Base-by-base conservation (phyloP, 2,113 vertebrate genomes). In the Cheilinus undulatus region DNA sequence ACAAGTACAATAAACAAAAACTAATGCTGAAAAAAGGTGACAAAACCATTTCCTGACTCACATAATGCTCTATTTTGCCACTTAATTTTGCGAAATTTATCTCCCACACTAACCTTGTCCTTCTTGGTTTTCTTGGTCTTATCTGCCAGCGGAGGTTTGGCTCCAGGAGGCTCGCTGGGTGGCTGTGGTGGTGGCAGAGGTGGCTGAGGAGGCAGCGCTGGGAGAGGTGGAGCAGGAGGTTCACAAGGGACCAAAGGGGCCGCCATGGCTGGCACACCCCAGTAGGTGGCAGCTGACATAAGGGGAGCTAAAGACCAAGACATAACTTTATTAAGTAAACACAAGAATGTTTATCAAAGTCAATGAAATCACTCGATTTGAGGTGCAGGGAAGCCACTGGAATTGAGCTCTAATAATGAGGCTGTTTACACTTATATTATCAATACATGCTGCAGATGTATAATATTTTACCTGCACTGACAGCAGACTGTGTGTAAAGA, bases 111-210 rank as follows among this genome's bases (percentile, higher is more conserved):
- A 73, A 98, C 97, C 95, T 99, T 99, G 0, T 98, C 96, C 76
- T 96, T 99, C 79, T 96, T 96, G 19, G 86, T 72, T 73, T 98
- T 99, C 80, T 95, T 97, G 0, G 82, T 91, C 86, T 99, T 99
- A 59, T 99, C 97, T 0, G 84, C 62, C 0, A 93, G 85, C 0
- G 89, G 82, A 0, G 76, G 48, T 85, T 96, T 97, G 73, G 88
- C 86, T 23, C 83, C 87, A 0, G 90, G 85, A 0, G 87, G 91
- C 19, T 96, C 95, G 0, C 59, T 1, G 1, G 93, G 74, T 0
- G 90, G 26, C 1, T 93, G 88, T 2, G 91, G 45, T 32, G 93
- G 93, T 0, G 93, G 89, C 0, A 92, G 88, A 0, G 91, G 87
- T 0, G 94, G 93, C 26, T 94, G 96, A 3, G 85, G 11, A 2